phyloP scores from a whole-genome alignment of 2,113 vertebrate genomes.

The Dicrurus megarhynchus region DNA sequence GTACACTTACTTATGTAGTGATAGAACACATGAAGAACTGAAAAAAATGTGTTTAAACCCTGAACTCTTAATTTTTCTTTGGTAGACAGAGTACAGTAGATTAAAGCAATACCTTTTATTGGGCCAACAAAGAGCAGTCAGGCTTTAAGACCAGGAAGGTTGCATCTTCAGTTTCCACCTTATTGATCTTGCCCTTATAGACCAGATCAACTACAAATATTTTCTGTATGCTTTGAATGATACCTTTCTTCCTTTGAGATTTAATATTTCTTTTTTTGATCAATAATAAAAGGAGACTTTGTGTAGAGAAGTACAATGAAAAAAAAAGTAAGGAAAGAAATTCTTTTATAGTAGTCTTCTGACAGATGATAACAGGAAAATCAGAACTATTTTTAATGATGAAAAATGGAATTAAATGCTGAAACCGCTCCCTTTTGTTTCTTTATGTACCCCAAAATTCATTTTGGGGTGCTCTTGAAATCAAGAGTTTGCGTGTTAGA shows the following conservation, averaged over 20 bases:
- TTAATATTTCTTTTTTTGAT: slow-evolving; percentile 56
- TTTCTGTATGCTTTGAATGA: slow-evolving; percentile 44
- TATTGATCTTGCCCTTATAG: slow-evolving; percentile 56
- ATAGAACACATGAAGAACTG: background rate
- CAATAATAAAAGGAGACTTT: background rate
- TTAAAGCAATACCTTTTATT: slow-evolving; percentile 57
- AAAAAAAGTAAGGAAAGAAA: background rate
- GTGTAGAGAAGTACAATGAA: background rate
- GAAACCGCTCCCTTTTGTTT: background rate
- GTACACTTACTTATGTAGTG: background rate
- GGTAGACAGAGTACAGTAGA: slow-evolving; percentile 18
- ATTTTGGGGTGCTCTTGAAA: background rate
- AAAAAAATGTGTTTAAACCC: background rate
- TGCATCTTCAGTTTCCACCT: slow-evolving; percentile 50
- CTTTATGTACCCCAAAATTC: background rate
- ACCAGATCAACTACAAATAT: slow-evolving; percentile 61
- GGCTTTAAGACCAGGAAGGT: slow-evolving; percentile 49
- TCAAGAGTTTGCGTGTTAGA: background rate
- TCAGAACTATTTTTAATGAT: background rate
- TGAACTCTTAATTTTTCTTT: slow-evolving; percentile 52
- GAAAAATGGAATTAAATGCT: background rate
- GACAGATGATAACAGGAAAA: background rate
- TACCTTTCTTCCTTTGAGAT: slow-evolving; percentile 45
- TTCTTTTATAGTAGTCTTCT: background rate
- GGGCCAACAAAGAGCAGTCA: slow-evolving; percentile 33